A percentile compares a stretch with the other conserved stretches of the same genome.
These are phyloP conservation scores for Plestiodon gilberti DNA, from an alignment of 2,113 vertebrate genomes.

Conservation along the genomic window DNA sequence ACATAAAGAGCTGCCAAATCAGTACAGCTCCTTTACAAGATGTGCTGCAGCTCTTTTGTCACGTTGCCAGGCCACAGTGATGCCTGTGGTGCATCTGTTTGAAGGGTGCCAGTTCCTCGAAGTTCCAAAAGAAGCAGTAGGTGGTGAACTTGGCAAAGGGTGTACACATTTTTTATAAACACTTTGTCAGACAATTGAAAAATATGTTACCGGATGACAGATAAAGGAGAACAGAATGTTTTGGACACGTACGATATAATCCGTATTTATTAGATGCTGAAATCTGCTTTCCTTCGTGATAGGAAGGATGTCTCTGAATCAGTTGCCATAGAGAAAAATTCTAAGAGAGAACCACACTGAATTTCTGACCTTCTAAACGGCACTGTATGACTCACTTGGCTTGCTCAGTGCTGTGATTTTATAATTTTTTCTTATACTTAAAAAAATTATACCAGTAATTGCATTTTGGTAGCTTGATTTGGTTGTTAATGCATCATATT, in stretches of 20 bases:
- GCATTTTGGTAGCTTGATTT: slow-evolving; percentile 38
- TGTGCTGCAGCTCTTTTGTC: neutral
- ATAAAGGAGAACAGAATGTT: slow-evolving; percentile 11
- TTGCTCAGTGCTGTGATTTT: slow-evolving; percentile 21
- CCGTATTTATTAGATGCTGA: slow-evolving; percentile 14
- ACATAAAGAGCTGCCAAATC: neutral
- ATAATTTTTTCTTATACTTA: slow-evolving; percentile 40
- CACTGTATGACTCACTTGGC: slow-evolving; percentile 34
- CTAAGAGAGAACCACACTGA: neutral
- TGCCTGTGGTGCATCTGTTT: neutral
- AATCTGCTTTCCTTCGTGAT: slow-evolving; percentile 2
- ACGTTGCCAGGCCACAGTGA: no score
- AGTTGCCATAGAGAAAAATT: slow-evolving; percentile 50
- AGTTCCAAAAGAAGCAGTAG: slow-evolving; percentile 1
- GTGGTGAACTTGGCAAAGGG: slow-evolving; percentile 10
- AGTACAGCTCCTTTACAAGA: neutral
- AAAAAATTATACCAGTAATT: neutral
- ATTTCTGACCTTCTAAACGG: slow-evolving; percentile 35
- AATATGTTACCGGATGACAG: neutral
- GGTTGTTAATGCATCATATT: slow-evolving; percentile 22
- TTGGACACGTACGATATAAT: neutral
- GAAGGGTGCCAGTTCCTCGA: neutral
- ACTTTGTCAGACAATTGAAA: neutral
- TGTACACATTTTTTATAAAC: neutral
- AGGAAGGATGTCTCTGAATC: slow-evolving; percentile 35